Base-by-base conservation (phyloP, 1,140 invertebrate genomes). In the Drosophila melanica region DNA sequence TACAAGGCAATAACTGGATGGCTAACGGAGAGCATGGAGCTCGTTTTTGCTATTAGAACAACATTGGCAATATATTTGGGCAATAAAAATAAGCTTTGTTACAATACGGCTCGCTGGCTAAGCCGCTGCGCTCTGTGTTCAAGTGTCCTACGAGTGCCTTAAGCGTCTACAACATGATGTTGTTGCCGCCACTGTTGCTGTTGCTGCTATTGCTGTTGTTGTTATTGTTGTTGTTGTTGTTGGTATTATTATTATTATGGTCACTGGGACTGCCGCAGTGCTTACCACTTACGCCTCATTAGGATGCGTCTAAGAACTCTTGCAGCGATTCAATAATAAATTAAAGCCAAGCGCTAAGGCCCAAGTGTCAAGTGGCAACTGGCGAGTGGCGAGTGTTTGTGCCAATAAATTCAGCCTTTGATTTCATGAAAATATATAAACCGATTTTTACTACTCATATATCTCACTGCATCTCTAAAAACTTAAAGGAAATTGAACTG, bases 31-130 rank as follows among this genome's bases (percentile, higher is more conserved):
- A 18, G 30, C 14, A 16, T 16, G 27, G 27, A 51, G 82, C 82
- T 86, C 82, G 82, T 87, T 87, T 82, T 72, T 87, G 82, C 82
- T 87, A 87, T 87, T 87, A 89, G 82, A 87, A 87, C 82, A 87
- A 82, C 82, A 87, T 87, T 87, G 82, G 71, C 82, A 87, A 87
- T 89, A 87, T 87, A 87, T 87, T 82, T 76, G 67, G 82, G 79
- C 84, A 89, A 87, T 87, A 87, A 87, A 89, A 87, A 87, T 89
- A 87, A 89, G 82, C 84, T 89, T 87, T 77, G 75, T 66, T 79
- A 86, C 84, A 77, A 87, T 74, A 57, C 66, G 66, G 65, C 70
- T 60, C 33, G 41, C 48, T 59, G 64, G 55, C 71, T 69, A 30
- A 69, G 50, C 42, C 45, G 10, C 27, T 23, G 57, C 30, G 16